phyloP scores from a whole-genome alignment of 1,140 invertebrate species.

The Orussus abietinus region DNA sequence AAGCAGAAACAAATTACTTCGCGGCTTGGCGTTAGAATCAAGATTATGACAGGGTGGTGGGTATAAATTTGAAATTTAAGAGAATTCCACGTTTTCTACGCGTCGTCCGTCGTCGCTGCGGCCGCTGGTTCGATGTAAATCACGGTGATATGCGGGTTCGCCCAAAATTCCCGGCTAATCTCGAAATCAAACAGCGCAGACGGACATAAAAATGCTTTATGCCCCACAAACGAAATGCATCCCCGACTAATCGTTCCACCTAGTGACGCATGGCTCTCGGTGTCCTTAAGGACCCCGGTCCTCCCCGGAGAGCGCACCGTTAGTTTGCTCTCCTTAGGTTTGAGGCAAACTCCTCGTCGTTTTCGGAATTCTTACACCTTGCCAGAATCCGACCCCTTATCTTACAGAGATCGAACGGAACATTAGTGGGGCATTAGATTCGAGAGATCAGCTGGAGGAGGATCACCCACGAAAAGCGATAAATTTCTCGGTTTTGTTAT shows the following conservation, averaged over 20 bases:
- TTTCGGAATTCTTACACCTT: too few species aligned
- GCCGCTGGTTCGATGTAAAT: conserved; percentile 44
- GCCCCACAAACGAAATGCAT: conserved; percentile 31
- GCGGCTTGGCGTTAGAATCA: conserved; percentile 43
- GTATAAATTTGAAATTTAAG: conserved; percentile 56
- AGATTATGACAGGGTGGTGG: conserved; percentile 47
- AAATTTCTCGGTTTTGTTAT: too few species aligned
- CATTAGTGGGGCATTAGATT: too few species aligned
- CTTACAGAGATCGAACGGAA: too few species aligned
- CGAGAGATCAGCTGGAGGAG: too few species aligned
- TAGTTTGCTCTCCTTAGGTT: too few species aligned
- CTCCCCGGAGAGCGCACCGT: too few species aligned
- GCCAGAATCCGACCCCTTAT: too few species aligned
- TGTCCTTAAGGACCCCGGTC: too few species aligned
- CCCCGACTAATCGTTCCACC: conserved; percentile 1
- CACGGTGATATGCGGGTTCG: conserved; percentile 54
- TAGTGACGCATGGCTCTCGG: conserved; percentile 3
- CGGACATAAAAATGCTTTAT: conserved; percentile 54
- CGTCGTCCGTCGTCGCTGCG: conserved; percentile 3
- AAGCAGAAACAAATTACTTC: conserved; percentile 27
- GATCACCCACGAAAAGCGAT: too few species aligned
- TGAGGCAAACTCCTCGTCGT: too few species aligned
- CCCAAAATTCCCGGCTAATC: conserved; percentile 53
- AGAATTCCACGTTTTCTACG: conserved; percentile 32
- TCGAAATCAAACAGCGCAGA: conserved; percentile 49